phyloP scores from a whole-genome alignment of 2,113 vertebrate species.

The Clarias batrachus region DNA sequence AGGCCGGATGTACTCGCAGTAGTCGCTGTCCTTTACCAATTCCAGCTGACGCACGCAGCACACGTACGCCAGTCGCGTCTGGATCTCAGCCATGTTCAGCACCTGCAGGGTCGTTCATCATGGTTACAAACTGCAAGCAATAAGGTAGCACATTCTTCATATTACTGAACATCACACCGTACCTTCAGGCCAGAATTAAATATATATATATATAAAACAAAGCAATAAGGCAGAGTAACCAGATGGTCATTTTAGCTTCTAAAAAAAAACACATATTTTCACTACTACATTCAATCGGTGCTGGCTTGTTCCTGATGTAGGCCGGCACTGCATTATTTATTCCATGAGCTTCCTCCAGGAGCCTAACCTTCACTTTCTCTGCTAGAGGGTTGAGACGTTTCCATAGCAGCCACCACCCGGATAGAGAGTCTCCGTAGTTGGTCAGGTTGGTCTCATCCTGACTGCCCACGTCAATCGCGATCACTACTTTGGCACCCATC shows the following conservation, averaged over 20 bases:
- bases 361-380: slow-evolving; percentile 83
- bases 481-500: slow-evolving; percentile 89
- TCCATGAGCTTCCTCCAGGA: slow-evolving; percentile 12
- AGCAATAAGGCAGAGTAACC: not conserved
- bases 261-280: not conserved
- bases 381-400: slow-evolving; percentile 89
- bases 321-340: slow-evolving; percentile 20
- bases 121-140: not conserved
- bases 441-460: slow-evolving; percentile 86
- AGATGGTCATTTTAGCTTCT: not conserved
- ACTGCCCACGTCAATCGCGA: slow-evolving; percentile 90
- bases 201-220: not conserved
- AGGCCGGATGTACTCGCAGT: slow-evolving; percentile 91
- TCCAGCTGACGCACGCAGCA: slow-evolving; percentile 93
- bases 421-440: slow-evolving; percentile 88
- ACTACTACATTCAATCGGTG: not conserved
- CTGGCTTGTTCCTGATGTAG: not conserved
- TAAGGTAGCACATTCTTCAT: not conserved
- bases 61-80: slow-evolving; percentile 89
- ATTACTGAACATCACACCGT: not conserved
- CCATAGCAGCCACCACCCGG: slow-evolving; percentile 95
- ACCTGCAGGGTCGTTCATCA: slow-evolving; percentile 72
- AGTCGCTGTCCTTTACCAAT: slow-evolving; percentile 83
- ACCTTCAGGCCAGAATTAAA: not conserved
- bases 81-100: slow-evolving; percentile 95